A percentile compares a stretch with the other conserved stretches of the same genome.
Evolutionary conservation across 2,113 vertebrate species (phyloP).

Genomic region (Pelvicachromis taeniatus): DNA sequence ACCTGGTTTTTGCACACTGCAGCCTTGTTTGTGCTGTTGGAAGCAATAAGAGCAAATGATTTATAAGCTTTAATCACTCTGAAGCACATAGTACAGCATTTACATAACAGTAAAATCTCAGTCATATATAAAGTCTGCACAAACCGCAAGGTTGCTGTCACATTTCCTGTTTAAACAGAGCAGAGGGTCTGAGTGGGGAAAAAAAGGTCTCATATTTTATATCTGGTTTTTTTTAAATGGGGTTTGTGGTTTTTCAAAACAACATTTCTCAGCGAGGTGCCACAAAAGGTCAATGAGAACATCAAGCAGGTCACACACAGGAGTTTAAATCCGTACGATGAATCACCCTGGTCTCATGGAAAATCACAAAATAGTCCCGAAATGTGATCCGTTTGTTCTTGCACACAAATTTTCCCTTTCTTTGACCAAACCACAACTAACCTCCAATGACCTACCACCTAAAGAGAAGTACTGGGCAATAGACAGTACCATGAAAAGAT

Average conservation of each 20-base stretch:
- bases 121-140: background rate
- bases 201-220: background rate
- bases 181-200: background rate
- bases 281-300: background rate
- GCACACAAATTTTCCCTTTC: background rate
- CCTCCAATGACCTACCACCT: background rate
- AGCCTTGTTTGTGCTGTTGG: background rate
- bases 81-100: background rate
- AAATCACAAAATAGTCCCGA: background rate
- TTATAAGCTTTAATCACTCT: background rate
- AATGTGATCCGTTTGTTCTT: background rate
- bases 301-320: background rate
- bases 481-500: background rate
- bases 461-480: background rate
- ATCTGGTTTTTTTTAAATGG: background rate
- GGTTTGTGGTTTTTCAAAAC: background rate
- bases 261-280: background rate
- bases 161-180: background rate
- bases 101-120: background rate
- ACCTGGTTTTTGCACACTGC: background rate
- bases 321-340: background rate
- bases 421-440: background rate
- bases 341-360: background rate
- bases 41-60: background rate
- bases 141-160: background rate